These are phyloP conservation scores for Ailuropoda melanoleuca DNA, from an alignment of 2,113 vertebrate species.

Conservation along the genomic window DNA sequence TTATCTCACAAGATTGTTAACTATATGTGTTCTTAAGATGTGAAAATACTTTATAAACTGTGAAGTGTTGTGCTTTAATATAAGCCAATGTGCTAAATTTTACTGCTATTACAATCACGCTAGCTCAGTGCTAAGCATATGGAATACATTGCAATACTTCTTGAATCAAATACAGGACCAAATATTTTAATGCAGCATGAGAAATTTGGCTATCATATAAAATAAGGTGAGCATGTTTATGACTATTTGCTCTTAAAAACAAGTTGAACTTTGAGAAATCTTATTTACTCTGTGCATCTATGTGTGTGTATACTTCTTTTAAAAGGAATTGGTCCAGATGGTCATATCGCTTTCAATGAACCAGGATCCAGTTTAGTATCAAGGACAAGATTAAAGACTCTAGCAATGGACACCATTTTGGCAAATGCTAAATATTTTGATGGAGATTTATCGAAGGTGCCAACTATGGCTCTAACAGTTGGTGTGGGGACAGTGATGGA, in stretches of 20 bases:
- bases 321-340: slow-evolving; percentile 91
- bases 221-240: slow-evolving; percentile 52
- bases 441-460: slow-evolving; percentile 89
- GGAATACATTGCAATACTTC: slow-evolving; percentile 8
- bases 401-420: slow-evolving; percentile 91
- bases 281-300: not conserved
- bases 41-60: slow-evolving; percentile 27
- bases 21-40: not conserved
- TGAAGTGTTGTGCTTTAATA: not conserved
- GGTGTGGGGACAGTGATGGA: slow-evolving; percentile 92
- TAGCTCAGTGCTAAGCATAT: slow-evolving; percentile 25
- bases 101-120: not conserved
- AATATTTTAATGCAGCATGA: slow-evolving; percentile 30
- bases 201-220: not conserved
- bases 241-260: not conserved
- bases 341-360: slow-evolving; percentile 91
- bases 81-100: not conserved
- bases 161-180: slow-evolving; percentile 32
- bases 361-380: slow-evolving; percentile 91
- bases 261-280: slow-evolving; percentile 13
- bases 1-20: not conserved
- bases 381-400: slow-evolving; percentile 90
- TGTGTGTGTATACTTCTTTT: slow-evolving; percentile 71
- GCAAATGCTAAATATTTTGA: slow-evolving; percentile 91
- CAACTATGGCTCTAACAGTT: slow-evolving; percentile 91